Evolutionary conservation across 2,797 vertebrate genomes (phyloP), one percentile per base, ranked within the genome.

Genomic region (Amniataba percoides): DNA sequence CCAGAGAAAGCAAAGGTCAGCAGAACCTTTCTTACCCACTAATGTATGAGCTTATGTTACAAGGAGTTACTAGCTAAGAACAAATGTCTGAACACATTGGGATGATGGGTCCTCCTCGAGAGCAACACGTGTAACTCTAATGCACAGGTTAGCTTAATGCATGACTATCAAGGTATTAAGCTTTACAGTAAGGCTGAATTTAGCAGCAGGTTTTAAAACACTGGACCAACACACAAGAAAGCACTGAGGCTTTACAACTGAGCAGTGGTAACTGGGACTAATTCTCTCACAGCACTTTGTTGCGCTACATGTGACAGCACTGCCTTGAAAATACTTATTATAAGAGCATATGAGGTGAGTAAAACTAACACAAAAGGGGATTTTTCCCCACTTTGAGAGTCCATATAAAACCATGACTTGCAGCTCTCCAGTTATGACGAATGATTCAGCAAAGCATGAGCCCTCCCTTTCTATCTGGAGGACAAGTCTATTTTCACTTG

Each of bases 1-100:
- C 36, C 81, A 83, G 18, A 52, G 59, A 87, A 86, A 68, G 87
- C 23, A 92, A 93, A 94, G 91, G 89, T 94, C 88, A 88, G 46
- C 36, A 15, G 23, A 70, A 39, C 51, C 71, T 78, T 73, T 81
- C 67, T 78, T 59, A 74, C 34, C 36, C 36, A 64, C 62, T 59
- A 70, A 45, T 69, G 52, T 73, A 60, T 60, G 70, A 57, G 68
- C 69, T 53, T 60, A 55, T 23, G 64, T 72, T 80, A 64, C 43
- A 77, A 60, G 61, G 83, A 52, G 55, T 74, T 61, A 61, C 19
- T 40, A 65, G 75, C 19, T 39, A 53, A 58, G 40, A 46, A 60
- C 46, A 68, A 52, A 23, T 53, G 55, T 53, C 21, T 6, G 31
- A 43, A 57, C 19, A 70, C 55, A 45, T 49, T 15, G 45, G 21